Base-by-base conservation (phyloP, 2,113 vertebrate genomes). In the Gasterosteus aculeatus region DNA sequence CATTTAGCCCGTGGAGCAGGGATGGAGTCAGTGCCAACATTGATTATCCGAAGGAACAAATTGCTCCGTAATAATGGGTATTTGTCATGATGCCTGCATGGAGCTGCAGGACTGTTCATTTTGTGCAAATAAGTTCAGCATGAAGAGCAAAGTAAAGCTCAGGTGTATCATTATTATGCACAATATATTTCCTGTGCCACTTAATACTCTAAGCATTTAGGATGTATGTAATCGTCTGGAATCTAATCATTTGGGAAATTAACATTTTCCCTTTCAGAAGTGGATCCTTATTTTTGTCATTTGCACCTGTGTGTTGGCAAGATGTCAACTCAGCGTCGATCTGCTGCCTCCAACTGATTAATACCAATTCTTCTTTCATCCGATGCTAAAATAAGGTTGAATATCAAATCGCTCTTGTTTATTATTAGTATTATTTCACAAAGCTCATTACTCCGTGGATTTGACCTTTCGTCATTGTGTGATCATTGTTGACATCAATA, bases 21-120 rank as follows among this genome's bases (percentile, higher is more conserved):
- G 82, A 84, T 85, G 80, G 78, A 87, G 77, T 85, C 83, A 46
- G 77, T 69, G 85, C 84, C 81, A 87, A 74, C 89, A 87, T 87
- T 89, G 91, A 91, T 91, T 91, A 88, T 89, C 70, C 86, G 61
- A 75, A 78, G 78, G 73, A 83, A 86, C 72, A 86, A 91, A 91
- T 85, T 88, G 81, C 74, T 84, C 77, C 47, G 22, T 89, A 89
- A 92, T 89, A 90, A 89, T 84, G 44, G 82, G 10, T 19, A 88
- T 89, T 92, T 85, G 80, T 85, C 85, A 87, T 69, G 62, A 80
- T 16, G 73, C 54, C 69, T 54, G 78, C 41, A 66, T 69, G 59
- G 69, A 71, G 57, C 77, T 70, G 54, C 51, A 39, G 63, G 76
- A 41, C 38, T 14, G 14, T 72, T 85, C 22, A 53, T 79, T 78